Base-by-base conservation (phyloP, 2,888 invertebrate species). In the Cenopis cana region DNA sequence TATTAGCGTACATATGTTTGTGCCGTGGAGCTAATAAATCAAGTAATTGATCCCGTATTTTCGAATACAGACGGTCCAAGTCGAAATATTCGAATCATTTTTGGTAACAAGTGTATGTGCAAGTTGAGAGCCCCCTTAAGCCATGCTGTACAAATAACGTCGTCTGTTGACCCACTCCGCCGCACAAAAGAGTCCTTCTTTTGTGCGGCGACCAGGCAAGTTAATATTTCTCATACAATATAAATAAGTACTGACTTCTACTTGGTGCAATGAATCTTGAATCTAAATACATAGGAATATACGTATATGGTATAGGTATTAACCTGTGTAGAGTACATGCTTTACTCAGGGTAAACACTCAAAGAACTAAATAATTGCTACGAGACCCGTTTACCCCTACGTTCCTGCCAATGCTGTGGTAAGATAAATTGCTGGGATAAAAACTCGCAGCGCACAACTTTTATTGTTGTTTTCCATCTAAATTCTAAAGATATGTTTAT, bases 81-180 rank as follows among this genome's bases (percentile, higher is more conserved):
- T 67, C 14, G n/a, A n/a, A 46, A 8, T n/a, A 36, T 38, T 69
- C 52, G 18, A 57, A 52, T 69, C 50, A 64, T 64, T 64, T 56
- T 62, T 69, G 50, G 41, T 65, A 59, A 65, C 64, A 56, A 69
- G 62, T 57, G 49, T 69, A 41, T 64, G 69, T 52, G 52, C 64
- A 64, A 50, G 68, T 38, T 50, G 57, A 57, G 64, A 69, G 50
- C 8, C 24, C 57, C 41, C 41, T 52, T 69, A 69, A 65, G 64
- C 64, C 83, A 78, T 81, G 76, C 82, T 80, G 79, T 78, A 80
- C 78, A 88, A 89, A 89, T 86, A 87, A 79, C 83, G 78, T 79
- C 78, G 78, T 75, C 79, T 83, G 84, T 87, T 87, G 84, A 85
- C 82, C 82, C 79, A 81, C 79, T 81, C 79, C 77, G 78, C 75